These are phyloP conservation scores for Anolis sagrei DNA, from an alignment of 2,113 vertebrate species.

Conservation along the genomic window DNA sequence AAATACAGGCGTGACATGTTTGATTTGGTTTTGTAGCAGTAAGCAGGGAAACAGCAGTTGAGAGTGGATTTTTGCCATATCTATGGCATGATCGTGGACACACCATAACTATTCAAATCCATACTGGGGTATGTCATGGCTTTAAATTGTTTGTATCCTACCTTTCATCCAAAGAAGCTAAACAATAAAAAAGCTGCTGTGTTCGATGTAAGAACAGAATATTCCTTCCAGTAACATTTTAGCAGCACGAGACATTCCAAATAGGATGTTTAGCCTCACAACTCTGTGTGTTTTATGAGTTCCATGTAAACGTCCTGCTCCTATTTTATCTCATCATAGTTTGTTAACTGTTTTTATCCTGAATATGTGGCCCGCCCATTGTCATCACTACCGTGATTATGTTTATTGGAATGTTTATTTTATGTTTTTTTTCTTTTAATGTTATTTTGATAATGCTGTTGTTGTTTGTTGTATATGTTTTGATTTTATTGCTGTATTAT, in stretches of 20 bases:
- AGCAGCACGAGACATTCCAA: not conserved
- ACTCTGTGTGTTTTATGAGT: no score
- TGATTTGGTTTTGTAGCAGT: not conserved
- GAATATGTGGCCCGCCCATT: no score
- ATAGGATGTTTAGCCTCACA: no score
- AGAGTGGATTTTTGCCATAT: not conserved
- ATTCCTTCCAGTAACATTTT: not conserved
- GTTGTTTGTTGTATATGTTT: no score
- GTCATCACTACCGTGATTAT: no score
- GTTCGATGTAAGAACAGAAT: not conserved
- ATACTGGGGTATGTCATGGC: not conserved
- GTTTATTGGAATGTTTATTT: no score
- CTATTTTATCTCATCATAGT: no score
- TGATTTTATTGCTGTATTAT: no score
- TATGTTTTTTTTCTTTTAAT: no score
- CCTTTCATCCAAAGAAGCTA: not conserved
- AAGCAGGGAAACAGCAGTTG: not conserved
- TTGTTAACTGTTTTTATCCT: no score
- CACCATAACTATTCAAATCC: not conserved
- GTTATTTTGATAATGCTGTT: no score
- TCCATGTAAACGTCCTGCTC: no score
- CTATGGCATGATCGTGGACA: not conserved
- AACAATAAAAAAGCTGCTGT: not conserved
- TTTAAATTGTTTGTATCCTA: not conserved
- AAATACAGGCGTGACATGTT: not conserved